phyloP scores from a whole-genome alignment of 35 echinoderm and acorn worm species.

The Ophioderma brevispina region DNA sequence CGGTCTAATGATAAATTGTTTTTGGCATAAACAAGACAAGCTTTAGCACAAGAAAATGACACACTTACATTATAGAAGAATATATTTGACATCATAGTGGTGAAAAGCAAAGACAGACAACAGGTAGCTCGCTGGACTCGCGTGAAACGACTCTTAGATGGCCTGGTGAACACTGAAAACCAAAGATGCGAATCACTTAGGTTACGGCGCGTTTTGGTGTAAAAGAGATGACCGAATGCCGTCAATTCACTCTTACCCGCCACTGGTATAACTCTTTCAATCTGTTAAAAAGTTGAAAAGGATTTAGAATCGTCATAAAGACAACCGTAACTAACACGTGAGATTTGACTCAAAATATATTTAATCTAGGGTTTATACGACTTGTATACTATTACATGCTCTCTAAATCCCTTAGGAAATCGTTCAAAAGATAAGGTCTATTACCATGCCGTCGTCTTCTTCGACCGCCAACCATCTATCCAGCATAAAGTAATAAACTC shows the following conservation, averaged over 20 bases:
- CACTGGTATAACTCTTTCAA: constrained; percentile 90
- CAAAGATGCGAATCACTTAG: constrained; percentile 91
- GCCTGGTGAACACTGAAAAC: constrained; percentile 96
- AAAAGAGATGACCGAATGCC: constrained; percentile 87
- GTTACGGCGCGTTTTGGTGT: constrained; percentile 83
- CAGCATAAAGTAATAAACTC: constrained; percentile 87
- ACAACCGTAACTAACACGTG: no score
- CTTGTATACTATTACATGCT: no score
- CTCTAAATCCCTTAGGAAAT: no score
- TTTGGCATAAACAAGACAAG: no score
- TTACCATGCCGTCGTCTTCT: constrained; percentile 92
- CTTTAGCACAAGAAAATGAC: no score
- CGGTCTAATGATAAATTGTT: no score
- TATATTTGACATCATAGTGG: constrained; percentile 99
- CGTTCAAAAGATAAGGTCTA: background rate
- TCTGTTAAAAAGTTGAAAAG: constrained; percentile 30
- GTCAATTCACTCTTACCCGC: constrained; percentile 95
- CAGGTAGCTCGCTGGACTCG: constrained; percentile 92
- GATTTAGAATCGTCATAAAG: no score
- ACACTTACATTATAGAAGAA: constrained; percentile 81
- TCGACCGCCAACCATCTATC: constrained; percentile 96
- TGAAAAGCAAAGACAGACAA: constrained; percentile 94
- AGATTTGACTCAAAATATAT: no score
- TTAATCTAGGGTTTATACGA: no score
- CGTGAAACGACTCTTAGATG: constrained; percentile 90